These are phyloP conservation scores for Thecocarcelia acutangulata DNA, from an alignment of 2,888 invertebrate species.

Conservation along the genomic window DNA sequence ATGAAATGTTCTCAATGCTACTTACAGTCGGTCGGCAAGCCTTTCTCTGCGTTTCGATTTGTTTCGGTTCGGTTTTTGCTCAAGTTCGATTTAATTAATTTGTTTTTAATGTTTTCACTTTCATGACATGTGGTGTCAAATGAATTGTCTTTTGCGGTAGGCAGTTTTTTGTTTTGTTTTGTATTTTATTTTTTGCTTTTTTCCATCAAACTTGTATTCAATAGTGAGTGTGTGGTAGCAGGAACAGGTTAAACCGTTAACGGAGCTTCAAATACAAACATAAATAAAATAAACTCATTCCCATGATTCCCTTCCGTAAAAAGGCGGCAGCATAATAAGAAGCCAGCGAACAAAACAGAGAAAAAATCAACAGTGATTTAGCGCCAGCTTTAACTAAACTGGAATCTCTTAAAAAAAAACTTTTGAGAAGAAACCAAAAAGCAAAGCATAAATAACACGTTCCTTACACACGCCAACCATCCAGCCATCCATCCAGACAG, in stretches of 20 bases:
- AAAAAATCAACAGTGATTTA: constrained; percentile 61
- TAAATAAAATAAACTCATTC: constrained; percentile 26
- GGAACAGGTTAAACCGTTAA: constrained; percentile 68
- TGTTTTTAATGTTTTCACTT: constrained; percentile 64
- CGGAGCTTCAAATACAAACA: not conserved
- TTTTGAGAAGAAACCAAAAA: constrained; percentile 19
- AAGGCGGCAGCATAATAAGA: constrained; percentile 42
- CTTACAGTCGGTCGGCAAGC: not conserved
- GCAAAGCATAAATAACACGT: constrained; percentile 58
- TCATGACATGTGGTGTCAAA: constrained; percentile 67
- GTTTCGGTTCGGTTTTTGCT: not conserved
- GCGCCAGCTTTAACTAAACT: constrained; percentile 68
- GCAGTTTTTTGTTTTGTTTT: constrained; percentile 35
- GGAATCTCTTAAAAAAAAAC: constrained; percentile 63
- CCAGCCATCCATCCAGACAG: constrained; percentile 13
- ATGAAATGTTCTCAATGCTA: constrained; percentile 20
- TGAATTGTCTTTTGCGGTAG: constrained; percentile 64
- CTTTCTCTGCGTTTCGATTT: not conserved
- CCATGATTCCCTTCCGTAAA: constrained; percentile 39
- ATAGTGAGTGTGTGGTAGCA: constrained; percentile 34
- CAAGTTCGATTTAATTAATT: constrained; percentile 18
- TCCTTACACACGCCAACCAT: constrained; percentile 63
- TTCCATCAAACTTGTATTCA: constrained; percentile 19
- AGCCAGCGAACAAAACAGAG: constrained; percentile 53
- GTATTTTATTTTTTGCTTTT: too few species aligned